A percentile compares a stretch with the other conserved stretches of the same genome.
These are phyloP conservation scores for Zaprionus lachaisei DNA, from an alignment of 1,140 invertebrate genomes.

Conservation along the genomic window DNA sequence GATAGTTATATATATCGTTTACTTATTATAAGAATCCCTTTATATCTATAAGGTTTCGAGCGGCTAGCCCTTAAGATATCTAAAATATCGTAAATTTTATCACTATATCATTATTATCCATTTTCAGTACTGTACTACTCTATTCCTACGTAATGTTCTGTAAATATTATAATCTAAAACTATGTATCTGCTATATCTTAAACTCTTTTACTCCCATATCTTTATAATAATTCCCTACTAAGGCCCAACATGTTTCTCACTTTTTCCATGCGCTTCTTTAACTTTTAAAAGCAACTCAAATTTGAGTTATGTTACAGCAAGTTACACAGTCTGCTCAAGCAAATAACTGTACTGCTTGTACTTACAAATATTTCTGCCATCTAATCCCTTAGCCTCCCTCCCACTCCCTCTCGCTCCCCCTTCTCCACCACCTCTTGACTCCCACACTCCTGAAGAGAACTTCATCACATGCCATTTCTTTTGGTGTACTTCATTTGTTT, in stretches of 20 bases:
- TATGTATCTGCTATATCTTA: background rate
- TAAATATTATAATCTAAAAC: background rate
- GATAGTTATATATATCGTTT: too few species aligned
- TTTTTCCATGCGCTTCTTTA: background rate
- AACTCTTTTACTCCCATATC: background rate
- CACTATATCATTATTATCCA: background rate
- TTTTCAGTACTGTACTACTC: too few species aligned
- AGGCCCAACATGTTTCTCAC: background rate
- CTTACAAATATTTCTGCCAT: background rate
- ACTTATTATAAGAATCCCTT: too few species aligned
- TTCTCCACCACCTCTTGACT: background rate
- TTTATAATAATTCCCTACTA: background rate
- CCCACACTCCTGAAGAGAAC: background rate
- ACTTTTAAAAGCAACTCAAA: background rate
- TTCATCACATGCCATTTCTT: constrained; percentile 30
- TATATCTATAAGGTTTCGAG: too few species aligned
- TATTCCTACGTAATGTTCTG: too few species aligned
- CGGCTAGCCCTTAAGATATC: too few species aligned
- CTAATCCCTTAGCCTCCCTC: background rate
- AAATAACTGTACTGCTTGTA: background rate
- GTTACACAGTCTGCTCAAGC: background rate
- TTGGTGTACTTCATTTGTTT: constrained; percentile 52
- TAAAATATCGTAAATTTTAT: too few species aligned
- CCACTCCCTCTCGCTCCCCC: background rate
- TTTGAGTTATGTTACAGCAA: constrained; percentile 1